Base-by-base conservation (phyloP, 64 coral and sea anemone genomes). In the Dendrophyllia cribrosa region DNA sequence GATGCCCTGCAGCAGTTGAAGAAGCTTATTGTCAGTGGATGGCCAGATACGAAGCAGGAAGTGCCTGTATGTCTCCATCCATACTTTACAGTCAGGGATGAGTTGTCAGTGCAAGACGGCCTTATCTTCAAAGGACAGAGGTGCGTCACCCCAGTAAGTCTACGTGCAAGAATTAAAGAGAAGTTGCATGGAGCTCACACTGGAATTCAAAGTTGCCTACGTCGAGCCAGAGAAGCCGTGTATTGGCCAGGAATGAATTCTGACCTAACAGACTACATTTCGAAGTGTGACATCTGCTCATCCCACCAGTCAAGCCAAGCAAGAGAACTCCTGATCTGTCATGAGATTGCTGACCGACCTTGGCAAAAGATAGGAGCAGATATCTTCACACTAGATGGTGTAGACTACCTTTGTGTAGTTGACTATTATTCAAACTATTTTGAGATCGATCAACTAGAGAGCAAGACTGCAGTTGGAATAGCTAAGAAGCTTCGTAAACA, bases 391-490 rank as follows among this genome's bases (percentile, higher is more conserved):
- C 14, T 89, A 7, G n/a, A 78, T 7, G 11, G 72, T 64, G 16
- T 14, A 56, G 67, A 87, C 53, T 87, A 71, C 64, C 85, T 87
- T 15, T 51, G 62, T 21, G 55, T 50, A 5, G 85, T 87, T 19
- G 85, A 87, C 45, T 88, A 88, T 26, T 88, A 68, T 21, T 79
- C 74, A 47, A 68, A 48, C 43, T 90, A 51, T 48, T 66, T 90
- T n/a, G 59, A 79, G 20, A 52, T 68, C 20, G 60, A 79, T 45
- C 9, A 23, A 9, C 75, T 79, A 45, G 9, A 45, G 14, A 22
- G 4, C 58, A 90, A 79, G 45, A 68, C 88, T 19, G 61, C 74
- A 14, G 25, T 12, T 3, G 25, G 20, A 14, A 47, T 90, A 20
- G 34, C 56, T 24, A 66, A 79, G 0, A 90, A 22, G 20, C 14